Evolutionary conservation across 2,888 invertebrate genomes (phyloP).

Genomic region (Nudaria mundana): DNA sequence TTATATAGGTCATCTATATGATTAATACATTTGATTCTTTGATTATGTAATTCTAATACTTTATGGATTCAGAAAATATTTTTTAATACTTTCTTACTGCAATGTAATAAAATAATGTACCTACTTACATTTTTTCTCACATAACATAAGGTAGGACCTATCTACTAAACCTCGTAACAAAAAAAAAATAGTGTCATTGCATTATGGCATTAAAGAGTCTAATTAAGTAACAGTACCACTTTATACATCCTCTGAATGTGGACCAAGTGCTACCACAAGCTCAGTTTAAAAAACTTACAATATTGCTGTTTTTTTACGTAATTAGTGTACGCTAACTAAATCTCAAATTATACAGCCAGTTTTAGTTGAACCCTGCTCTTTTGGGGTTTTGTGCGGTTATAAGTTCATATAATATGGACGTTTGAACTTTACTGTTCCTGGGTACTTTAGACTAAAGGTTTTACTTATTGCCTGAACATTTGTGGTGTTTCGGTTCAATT

Average conservation of each 20-base stretch:
- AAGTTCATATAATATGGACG: not conserved
- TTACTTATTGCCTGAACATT: constrained; percentile 30
- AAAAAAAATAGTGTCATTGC: too few species aligned
- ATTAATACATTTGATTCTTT: too few species aligned
- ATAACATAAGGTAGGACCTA: too few species aligned
- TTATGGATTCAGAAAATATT: too few species aligned
- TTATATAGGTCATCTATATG: too few species aligned
- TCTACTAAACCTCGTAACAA: too few species aligned
- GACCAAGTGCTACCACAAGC: constrained; percentile 46
- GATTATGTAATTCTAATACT: too few species aligned
- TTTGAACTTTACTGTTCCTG: constrained; percentile 26
- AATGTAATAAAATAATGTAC: too few species aligned
- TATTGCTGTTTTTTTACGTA: constrained; percentile 70
- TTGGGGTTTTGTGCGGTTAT: not conserved
- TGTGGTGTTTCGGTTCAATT: constrained; percentile 5
- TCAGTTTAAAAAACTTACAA: constrained; percentile 47
- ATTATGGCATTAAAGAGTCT: constrained; percentile 13
- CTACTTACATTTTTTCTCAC: too few species aligned
- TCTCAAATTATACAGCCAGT: constrained; percentile 29
- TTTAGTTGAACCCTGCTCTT: constrained; percentile 17
- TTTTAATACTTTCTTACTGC: too few species aligned
- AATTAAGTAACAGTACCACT: constrained; percentile 23
- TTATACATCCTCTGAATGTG: constrained; percentile 29
- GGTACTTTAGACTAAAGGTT: constrained; percentile 24
- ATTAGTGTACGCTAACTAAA: constrained; percentile 63